These are phyloP conservation scores for Brachyopa scutellaris DNA, from an alignment of 2,888 invertebrate species.

Conservation along the genomic window DNA sequence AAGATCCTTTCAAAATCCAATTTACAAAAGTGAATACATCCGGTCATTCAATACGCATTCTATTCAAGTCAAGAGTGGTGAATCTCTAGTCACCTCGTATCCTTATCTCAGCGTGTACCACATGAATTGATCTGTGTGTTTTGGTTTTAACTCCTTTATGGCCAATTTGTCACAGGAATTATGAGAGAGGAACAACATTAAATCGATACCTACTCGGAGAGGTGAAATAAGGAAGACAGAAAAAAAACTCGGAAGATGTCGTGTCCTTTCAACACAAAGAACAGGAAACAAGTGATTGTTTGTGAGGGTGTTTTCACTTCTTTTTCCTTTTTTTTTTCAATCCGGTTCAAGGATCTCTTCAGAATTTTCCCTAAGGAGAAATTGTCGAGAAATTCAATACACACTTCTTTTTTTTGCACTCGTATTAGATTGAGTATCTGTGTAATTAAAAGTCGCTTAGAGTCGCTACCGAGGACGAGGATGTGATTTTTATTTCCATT, in stretches of 20 bases:
- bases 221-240: constrained; percentile 2
- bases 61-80: constrained; percentile 47
- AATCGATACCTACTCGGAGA: constrained; percentile 45
- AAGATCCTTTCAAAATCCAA: constrained; percentile 49
- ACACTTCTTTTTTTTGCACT: neutral
- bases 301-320: constrained; percentile 32
- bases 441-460: constrained; percentile 22
- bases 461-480: too few relatives aligned
- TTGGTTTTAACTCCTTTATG: constrained; percentile 65
- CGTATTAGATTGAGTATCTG: neutral
- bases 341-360: constrained; percentile 49
- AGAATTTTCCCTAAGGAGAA: neutral
- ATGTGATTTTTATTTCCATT: neutral
- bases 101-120: constrained; percentile 29
- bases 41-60: constrained; percentile 65
- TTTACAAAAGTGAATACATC: constrained; percentile 67
- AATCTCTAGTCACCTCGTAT: neutral
- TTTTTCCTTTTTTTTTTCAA: neutral
- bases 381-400: constrained; percentile 1
- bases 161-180: constrained; percentile 69
- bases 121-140: constrained; percentile 21
- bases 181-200: constrained; percentile 52
- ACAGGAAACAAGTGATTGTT: constrained; percentile 46
- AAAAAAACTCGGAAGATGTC: constrained; percentile 10
- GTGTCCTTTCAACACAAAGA: constrained; percentile 14